phyloP scores from a whole-genome alignment of 2,888 invertebrate species.

The Chloroclysta siterata region DNA sequence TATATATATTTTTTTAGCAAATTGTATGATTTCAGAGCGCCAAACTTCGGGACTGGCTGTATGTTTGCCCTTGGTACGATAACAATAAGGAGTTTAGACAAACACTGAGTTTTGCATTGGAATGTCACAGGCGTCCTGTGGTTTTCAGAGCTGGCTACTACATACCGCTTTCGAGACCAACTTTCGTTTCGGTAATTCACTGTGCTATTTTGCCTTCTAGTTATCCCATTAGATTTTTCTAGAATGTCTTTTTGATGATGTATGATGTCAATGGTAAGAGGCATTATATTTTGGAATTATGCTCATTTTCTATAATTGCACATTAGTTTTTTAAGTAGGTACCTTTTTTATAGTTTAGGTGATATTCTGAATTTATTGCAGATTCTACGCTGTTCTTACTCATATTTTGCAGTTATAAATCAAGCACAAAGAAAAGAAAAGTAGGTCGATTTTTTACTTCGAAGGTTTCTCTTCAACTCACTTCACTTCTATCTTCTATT shows the following conservation, averaged over 20 bases:
- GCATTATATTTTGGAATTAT: too few species aligned
- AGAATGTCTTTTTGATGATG: too few species aligned
- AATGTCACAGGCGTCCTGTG: conserved; percentile 2
- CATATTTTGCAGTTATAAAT: conserved; percentile 69
- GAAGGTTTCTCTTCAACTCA: too few species aligned
- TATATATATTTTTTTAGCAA: too few species aligned
- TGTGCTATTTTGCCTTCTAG: too few species aligned
- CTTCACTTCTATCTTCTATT: too few species aligned
- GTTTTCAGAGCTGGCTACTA: conserved; percentile 8
- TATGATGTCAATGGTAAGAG: too few species aligned
- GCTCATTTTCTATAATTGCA: too few species aligned
- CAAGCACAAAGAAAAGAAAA: conserved; percentile 43
- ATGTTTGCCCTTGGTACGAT: conserved; percentile 8
- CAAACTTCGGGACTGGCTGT: conserved; percentile 9
- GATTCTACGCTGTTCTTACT: conserved; percentile 72
- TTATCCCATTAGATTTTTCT: too few species aligned
- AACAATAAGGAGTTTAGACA: conserved; percentile 5
- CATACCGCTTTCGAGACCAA: conserved; percentile 73
- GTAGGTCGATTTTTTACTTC: too few species aligned
- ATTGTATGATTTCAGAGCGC: conserved; percentile 8
- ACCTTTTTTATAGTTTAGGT: too few species aligned
- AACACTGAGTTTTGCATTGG: not conserved
- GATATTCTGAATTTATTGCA: conserved; percentile 36
- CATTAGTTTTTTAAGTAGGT: too few species aligned
- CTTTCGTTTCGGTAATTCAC: conserved; percentile 71